These are phyloP conservation scores for Hypotaenidia okinawae DNA, from an alignment of 2,797 vertebrate species.

Conservation along the genomic window DNA sequence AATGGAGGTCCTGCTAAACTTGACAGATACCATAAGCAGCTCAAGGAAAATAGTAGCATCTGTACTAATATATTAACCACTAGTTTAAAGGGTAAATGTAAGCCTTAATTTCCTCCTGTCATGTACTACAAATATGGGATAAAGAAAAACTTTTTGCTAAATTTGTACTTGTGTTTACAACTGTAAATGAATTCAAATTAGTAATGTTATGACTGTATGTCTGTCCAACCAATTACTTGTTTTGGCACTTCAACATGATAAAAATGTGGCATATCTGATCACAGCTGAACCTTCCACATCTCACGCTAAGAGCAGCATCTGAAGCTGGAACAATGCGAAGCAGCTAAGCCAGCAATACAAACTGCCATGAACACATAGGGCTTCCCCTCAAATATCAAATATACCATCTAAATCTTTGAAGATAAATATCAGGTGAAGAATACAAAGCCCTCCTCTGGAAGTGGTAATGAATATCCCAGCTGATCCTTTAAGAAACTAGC, in stretches of 20 bases:
- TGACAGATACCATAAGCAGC: background rate
- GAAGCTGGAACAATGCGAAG: background rate
- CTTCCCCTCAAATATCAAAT: background rate
- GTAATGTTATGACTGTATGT: background rate
- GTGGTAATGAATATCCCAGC: background rate
- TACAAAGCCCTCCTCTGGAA: background rate
- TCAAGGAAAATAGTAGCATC: constrained; percentile 3
- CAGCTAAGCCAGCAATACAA: background rate
- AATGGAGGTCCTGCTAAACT: background rate
- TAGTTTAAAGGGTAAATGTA: background rate
- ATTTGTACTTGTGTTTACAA: background rate
- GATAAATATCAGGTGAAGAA: background rate
- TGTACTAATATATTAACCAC: background rate
- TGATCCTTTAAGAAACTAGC: background rate
- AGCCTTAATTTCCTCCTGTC: background rate
- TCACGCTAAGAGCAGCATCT: background rate
- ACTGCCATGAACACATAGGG: background rate
- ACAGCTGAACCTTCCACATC: background rate
- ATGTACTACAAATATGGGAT: background rate
- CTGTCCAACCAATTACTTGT: background rate
- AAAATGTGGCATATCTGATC: background rate
- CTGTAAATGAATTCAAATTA: background rate
- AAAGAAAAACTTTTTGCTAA: background rate
- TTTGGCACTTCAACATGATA: background rate
- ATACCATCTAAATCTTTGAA: background rate